These are phyloP conservation scores for Corythoichthys intestinalis DNA, from an alignment of 2,113 vertebrate genomes.

Conservation along the genomic window DNA sequence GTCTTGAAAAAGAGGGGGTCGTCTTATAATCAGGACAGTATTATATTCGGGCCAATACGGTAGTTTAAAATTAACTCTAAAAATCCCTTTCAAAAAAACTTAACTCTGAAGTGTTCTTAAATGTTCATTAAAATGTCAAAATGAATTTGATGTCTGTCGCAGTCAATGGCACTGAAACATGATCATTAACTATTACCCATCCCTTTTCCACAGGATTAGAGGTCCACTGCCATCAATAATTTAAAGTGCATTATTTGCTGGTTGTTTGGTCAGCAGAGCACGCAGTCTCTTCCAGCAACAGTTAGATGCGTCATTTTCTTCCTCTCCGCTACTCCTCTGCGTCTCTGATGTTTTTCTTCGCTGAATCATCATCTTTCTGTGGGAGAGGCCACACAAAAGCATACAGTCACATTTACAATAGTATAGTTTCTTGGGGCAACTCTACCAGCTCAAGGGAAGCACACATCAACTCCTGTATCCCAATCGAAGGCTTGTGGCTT, in stretches of 20 bases:
- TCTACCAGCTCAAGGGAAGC: neutral
- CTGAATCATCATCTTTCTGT: constrained; percentile 30
- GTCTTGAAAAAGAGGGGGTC: too few species aligned
- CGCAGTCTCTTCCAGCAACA: neutral
- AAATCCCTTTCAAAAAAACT: too few species aligned
- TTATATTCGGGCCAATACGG: too few species aligned
- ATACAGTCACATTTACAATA: neutral
- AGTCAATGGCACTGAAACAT: too few species aligned
- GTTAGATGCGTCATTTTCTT: neutral
- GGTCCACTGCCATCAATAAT: too few species aligned
- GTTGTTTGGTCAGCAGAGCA: too few species aligned
- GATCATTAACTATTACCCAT: too few species aligned
- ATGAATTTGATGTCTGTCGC: constrained; percentile 2
- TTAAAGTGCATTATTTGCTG: neutral
- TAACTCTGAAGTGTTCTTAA: too few species aligned
- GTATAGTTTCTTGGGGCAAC: neutral
- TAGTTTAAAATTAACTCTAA: too few species aligned
- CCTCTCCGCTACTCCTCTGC: constrained; percentile 4
- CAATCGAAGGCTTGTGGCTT: too few species aligned
- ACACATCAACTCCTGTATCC: neutral
- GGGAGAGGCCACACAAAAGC: constrained; percentile 8
- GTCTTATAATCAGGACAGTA: too few species aligned
- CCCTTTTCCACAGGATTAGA: constrained; percentile 4
- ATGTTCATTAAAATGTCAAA: neutral
- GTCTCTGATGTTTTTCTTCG: neutral